These are phyloP conservation scores for Cyclopterus lumpus DNA, from an alignment of 2,797 vertebrate genomes.

Conservation along the genomic window DNA sequence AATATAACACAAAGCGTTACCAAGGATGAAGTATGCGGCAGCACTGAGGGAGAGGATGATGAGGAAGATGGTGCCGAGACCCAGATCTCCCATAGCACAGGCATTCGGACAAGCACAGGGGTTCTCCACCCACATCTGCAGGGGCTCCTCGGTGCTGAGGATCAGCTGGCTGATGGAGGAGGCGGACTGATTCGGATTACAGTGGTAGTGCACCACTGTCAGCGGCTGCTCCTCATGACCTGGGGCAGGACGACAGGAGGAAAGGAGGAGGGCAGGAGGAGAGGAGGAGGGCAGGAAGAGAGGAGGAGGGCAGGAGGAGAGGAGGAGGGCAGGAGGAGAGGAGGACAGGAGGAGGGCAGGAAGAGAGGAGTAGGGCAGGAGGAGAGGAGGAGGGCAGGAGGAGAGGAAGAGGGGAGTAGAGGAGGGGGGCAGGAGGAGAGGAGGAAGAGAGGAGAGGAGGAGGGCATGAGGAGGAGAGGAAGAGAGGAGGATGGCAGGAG, in stretches of 20 bases:
- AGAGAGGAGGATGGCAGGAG: too few species aligned
- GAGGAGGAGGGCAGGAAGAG: too few species aligned
- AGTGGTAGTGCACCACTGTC: conserved; percentile 82
- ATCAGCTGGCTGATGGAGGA: conserved; percentile 59
- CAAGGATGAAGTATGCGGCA: conserved; percentile 80
- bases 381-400: too few species aligned
- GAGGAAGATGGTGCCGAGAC: conserved; percentile 81
- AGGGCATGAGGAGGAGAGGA: too few species aligned
- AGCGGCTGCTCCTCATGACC: conserved; percentile 43
- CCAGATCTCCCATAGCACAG: conserved; percentile 80
- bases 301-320: too few species aligned
- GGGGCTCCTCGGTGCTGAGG: conserved; percentile 39
- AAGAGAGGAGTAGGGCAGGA: too few species aligned
- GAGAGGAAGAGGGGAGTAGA: too few species aligned
- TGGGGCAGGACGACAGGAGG: conserved; percentile 7
- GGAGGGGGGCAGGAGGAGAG: too few species aligned
- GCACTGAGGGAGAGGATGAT: conserved; percentile 80
- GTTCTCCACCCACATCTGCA: conserved; percentile 82
- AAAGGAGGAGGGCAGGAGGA: not conserved
- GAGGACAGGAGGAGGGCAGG: too few species aligned
- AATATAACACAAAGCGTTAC: conserved; percentile 47
- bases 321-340: too few species aligned
- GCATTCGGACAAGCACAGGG: conserved; percentile 84
- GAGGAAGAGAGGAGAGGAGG: too few species aligned
- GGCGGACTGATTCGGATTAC: conserved; percentile 65